Base-by-base conservation (phyloP, 2,113 vertebrate species). In the Neolamprologus ventralis region DNA sequence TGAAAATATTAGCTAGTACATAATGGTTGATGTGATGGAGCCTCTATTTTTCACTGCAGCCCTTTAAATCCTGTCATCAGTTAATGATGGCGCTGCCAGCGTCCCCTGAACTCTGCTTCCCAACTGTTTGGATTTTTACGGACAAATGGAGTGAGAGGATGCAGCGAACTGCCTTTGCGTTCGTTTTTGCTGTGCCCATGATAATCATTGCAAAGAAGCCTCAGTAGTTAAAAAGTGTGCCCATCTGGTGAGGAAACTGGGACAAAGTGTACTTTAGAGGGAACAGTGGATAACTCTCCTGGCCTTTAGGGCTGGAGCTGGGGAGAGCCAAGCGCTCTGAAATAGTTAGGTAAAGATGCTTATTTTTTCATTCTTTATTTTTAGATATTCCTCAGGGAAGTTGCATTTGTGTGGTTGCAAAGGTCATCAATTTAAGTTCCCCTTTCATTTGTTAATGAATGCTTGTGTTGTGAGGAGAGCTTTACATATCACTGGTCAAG, bases 191-290 rank as follows among this genome's bases (percentile, higher is more conserved):
- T 89, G 86, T 90, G 90, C 92, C 92, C 68, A 49, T 90, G 89
- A 93, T 96, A 93, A 92, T 94, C 78, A 92, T 93, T 90, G 79
- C 90, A 93, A 94, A 94, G 91, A 91, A 86, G 89, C 91, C 73
- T 92, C 87, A 79, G 92, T 95, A 91, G 94, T 92, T 95, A 91
- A 94, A 95, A 94, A 92, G 88, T 91, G 89, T 90, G 89, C 95
- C 96, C 95, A 96, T 96, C 96, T 96, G 95, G 87, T 95, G 89
- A 84, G 88, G 90, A 96, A 96, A 96, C 93, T 95, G 92, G 95
- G 95, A 95, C 95, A 96, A 95, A 96, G 93, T 94, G 94, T 96
- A 93, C 96, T 95, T 95, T 94, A 88, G 94, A 96, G 92, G 81
- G 89, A 96, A 96, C 88, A 89, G 85, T 91, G 94, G 91, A 91